Conservation (phyloP, 2,888 invertebrate species). For the Eupithecia inturbata region DNA sequence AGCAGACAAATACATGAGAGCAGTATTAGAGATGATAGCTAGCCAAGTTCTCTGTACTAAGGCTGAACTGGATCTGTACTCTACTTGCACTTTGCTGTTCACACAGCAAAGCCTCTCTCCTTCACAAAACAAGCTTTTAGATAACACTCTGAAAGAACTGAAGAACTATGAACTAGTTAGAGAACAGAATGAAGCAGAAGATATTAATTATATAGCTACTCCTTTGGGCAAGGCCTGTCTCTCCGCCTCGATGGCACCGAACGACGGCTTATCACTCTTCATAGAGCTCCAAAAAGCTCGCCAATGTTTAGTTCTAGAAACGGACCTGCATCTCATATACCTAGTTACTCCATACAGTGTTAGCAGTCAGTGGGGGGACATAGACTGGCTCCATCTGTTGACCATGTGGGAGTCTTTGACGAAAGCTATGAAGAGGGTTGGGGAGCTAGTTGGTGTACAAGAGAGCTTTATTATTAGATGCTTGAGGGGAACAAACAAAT, state of each 20-base stretch:
- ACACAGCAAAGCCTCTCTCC: conserved; percentile 57
- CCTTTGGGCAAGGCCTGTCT: conserved; percentile 96
- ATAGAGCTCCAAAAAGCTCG: conserved; percentile 95
- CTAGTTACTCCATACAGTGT: conserved; percentile 97
- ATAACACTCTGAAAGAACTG: conserved; percentile 88
- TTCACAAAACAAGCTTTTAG: conserved; percentile 61
- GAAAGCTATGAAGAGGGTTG: conserved; percentile 92
- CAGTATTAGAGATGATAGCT: conserved; percentile 92
- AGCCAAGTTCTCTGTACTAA: conserved; percentile 91
- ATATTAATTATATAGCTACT: conserved; percentile 88
- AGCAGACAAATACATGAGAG: conserved; percentile 89
- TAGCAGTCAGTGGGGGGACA: conserved; percentile 89
- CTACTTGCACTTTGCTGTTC: conserved; percentile 89
- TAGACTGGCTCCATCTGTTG: conserved; percentile 92
- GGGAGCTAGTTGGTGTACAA: conserved; percentile 93
- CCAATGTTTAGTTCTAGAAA: conserved; percentile 95
- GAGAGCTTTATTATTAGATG: conserved; percentile 93
- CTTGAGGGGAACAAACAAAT: conserved; percentile 86
- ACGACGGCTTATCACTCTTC: conserved; percentile 95
- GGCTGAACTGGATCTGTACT: conserved; percentile 89
- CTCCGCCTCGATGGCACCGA: conserved; percentile 96
- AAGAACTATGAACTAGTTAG: conserved; percentile 92
- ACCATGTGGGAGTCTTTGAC: conserved; percentile 93
- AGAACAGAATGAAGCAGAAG: conserved; percentile 79
- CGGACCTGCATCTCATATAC: conserved; percentile 97